Base-by-base conservation (phyloP, 37 sponge, comb jelly and placozoan genomes). In the Oopsacas minuta region DNA sequence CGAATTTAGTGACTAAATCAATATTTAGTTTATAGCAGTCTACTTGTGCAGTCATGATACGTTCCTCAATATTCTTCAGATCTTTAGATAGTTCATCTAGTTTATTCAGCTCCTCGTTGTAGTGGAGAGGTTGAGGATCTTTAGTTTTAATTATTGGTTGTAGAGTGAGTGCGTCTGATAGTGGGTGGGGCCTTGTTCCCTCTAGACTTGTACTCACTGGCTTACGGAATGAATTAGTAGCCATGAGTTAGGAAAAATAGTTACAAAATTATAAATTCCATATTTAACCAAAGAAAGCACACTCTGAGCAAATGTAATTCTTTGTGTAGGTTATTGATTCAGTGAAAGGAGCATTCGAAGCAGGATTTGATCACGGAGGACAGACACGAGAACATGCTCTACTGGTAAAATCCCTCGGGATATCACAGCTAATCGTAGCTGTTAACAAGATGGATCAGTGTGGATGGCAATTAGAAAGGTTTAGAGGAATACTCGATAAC, bases 401-500 rank as follows among this genome's bases (percentile, higher is more conserved):
- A 25, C 84, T 98, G 15, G 94, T 91, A 12, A 52, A 96, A 1
- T 95, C 99, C 36, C 86, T 98, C 52, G 99, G 99, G 37, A 95
- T 98, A 36, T 86, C 85, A 39, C 89, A 93, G 37, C 81, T 98
- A 38, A 86, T 88, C 37, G 94, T 98, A 3, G 92, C 93, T 25
- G 91, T 98, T 36, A 98, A 98, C 84, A 98, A 98, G 81, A 93
- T 98, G 94, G 99, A 98, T 83, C 46, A 96, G 94, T 88, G 91
- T 15, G 86, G 86, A 0, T 96, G 94, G 92, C 87, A 88, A 8
- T 37, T 86, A 53, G 82, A 83, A 10, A 87, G 99, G 39, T 98
- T 93, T 53, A 69, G 83, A 75, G 92, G 90, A 23, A 92, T 98
- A 34, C 82, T 84, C 0, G 30, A 38, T 0, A 91, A 95, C 52